Conservation (phyloP, 2,113 vertebrate species). For the Dendrocopos noguchii region DNA sequence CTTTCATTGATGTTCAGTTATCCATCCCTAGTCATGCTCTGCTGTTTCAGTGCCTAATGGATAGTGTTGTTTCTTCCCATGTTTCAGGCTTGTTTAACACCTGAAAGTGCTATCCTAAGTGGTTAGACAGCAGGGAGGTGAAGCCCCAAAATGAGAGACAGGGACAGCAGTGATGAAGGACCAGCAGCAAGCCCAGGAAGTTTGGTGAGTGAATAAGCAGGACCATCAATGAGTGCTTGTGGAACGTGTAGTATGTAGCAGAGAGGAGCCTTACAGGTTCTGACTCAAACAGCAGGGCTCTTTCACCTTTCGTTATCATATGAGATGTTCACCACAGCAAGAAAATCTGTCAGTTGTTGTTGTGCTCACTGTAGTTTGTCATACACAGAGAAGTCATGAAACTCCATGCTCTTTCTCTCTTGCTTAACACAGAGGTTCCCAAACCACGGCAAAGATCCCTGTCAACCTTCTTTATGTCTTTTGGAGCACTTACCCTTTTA, state of each 20-base stretch:
- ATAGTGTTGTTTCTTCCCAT: neutral
- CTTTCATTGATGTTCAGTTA: neutral
- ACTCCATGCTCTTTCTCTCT: neutral
- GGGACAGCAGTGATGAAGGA: neutral
- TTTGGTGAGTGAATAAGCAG: neutral
- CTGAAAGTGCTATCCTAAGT: neutral
- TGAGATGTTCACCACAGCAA: neutral
- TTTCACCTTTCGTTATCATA: neutral
- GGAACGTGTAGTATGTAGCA: neutral
- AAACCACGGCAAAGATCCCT: neutral
- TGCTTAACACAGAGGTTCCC: neutral
- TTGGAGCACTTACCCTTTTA: constrained; percentile 1
- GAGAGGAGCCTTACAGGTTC: neutral
- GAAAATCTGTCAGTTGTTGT: neutral
- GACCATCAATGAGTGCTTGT: neutral
- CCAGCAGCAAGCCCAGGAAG: neutral
- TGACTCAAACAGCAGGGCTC: neutral
- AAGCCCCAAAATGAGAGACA: neutral
- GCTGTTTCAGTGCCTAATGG: neutral
- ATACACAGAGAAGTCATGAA: neutral
- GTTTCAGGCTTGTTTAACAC: neutral
- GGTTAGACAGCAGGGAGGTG: neutral
- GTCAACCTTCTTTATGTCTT: neutral
- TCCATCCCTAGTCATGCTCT: neutral
- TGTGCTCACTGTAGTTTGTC: neutral